Base-by-base conservation (phyloP, 2,888 invertebrate genomes). In the Oscheius myriophilus region DNA sequence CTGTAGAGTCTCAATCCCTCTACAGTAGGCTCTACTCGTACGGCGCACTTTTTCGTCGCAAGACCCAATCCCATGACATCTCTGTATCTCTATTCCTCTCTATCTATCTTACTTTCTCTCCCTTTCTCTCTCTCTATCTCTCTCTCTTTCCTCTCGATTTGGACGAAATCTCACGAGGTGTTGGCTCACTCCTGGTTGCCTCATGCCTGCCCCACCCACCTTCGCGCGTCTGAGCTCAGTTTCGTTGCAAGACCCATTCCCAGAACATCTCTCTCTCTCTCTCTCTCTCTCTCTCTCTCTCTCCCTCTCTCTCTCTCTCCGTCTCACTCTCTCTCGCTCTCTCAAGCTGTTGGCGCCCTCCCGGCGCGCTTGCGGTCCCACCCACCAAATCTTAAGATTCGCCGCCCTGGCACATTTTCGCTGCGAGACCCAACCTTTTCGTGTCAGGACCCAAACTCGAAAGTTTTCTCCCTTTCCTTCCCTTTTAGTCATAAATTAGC, bases 31-130 rank as follows among this genome's bases (percentile, higher is more conserved):
- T n/a, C n/a, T n/a, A n/a, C n/a, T n/a, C n/a, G n/a, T n/a, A n/a
- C n/a, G n/a, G n/a, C n/a, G n/a, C n/a, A n/a, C n/a, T n/a, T n/a
- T n/a, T n/a, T n/a, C n/a, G n/a, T n/a, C n/a, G n/a, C n/a, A n/a
- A n/a, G n/a, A n/a, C n/a, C n/a, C n/a, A n/a, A n/a, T n/a, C n/a
- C n/a, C n/a, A n/a, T n/a, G n/a, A n/a, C n/a, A n/a, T n/a, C 33
- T 57, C 42, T 26, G n/a, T 57, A 16, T 58, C 43, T 21, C 45
- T 58, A 21, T 58, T 2, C 18, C 49, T 49, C 18, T 49, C 11
- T 49, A 9, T 18, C 49, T 18, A 1, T 11, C 49, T 49, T 2
- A 3, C 49, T 49, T 2, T 49, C 18, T 23, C 11, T 18, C 18
- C 18, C 49, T 18, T 11, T 11, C 23, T 18, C 46, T 45, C 3